phyloP scores from a whole-genome alignment of 30 jellyfish, hydroid and myxozoan genomes.

The Chrysaora quinquecirrha region DNA sequence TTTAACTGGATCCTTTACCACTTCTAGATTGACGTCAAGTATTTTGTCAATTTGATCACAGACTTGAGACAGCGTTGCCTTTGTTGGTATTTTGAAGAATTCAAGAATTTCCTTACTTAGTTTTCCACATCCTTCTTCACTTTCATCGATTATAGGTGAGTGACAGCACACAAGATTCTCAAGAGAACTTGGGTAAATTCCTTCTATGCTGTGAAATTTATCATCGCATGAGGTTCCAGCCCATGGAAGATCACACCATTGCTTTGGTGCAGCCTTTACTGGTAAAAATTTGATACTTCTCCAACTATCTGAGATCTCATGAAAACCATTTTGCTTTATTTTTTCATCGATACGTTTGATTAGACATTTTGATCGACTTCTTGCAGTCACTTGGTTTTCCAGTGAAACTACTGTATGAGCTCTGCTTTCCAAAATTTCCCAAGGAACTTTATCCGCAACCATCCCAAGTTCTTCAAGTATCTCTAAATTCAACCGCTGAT shows the following conservation, averaged over 20 bases:
- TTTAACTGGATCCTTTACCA: not conserved
- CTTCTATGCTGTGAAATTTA: not conserved
- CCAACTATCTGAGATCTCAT: not conserved
- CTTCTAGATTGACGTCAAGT: not conserved
- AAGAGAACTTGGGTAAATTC: not conserved
- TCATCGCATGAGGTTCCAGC: not conserved
- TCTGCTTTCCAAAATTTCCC: conserved; percentile 59
- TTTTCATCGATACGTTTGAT: conserved; percentile 4
- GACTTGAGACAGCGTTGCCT: not conserved
- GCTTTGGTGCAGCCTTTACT: conserved; percentile 12
- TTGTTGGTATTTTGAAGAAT: conserved; percentile 7
- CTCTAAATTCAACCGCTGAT: not conserved
- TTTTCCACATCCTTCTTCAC: not conserved
- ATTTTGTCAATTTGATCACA: not conserved
- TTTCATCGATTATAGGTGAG: conserved; percentile 8
- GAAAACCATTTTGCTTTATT: not conserved
- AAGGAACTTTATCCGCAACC: conserved; percentile 25
- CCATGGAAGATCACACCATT: conserved; percentile 35
- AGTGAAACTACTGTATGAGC: conserved; percentile 32
- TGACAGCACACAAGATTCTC: conserved; percentile 43
- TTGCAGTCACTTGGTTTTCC: not conserved
- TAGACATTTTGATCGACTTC: conserved; percentile 1
- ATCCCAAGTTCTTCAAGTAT: conserved; percentile 45
- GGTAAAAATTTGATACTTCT: conserved; percentile 23
- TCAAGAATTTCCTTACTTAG: not conserved